Conservation (phyloP, 1,140 invertebrate species). For the Physella acuta region DNA sequence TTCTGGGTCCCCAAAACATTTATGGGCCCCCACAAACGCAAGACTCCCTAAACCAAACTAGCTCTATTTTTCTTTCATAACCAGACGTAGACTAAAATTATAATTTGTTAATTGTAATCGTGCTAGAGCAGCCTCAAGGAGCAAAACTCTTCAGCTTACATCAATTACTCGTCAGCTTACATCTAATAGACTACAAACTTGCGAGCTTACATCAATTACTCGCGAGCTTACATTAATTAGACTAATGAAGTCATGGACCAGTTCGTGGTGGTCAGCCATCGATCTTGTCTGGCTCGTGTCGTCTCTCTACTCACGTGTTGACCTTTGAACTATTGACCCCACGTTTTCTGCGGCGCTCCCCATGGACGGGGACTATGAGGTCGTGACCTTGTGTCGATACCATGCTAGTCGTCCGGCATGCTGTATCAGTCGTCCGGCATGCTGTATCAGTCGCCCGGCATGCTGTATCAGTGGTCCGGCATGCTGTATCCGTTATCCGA, state of each 20-base stretch:
- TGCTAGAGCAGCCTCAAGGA: too few relatives aligned
- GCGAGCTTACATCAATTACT: too few relatives aligned
- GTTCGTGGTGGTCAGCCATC: background rate
- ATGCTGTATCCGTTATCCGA: background rate
- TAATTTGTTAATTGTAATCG: too few relatives aligned
- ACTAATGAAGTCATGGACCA: background rate
- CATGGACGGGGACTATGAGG: background rate
- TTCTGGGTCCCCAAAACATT: too few relatives aligned
- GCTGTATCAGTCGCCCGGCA: background rate
- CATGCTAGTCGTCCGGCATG: background rate
- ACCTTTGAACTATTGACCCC: background rate
- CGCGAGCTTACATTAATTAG: too few relatives aligned
- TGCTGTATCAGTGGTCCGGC: background rate
- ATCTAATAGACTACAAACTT: too few relatives aligned
- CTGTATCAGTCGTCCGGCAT: background rate
- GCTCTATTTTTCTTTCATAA: too few relatives aligned
- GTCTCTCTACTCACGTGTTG: background rate
- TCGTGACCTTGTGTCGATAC: background rate
- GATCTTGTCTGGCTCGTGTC: background rate
- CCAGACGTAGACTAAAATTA: too few relatives aligned
- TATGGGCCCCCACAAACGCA: too few relatives aligned
- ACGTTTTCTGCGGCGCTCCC: background rate
- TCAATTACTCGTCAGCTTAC: too few relatives aligned
- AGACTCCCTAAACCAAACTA: too few relatives aligned
- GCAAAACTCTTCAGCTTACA: too few relatives aligned